These are phyloP conservation scores for Catharus fuscescens DNA, from an alignment of 2,113 vertebrate genomes.

Conservation along the genomic window DNA sequence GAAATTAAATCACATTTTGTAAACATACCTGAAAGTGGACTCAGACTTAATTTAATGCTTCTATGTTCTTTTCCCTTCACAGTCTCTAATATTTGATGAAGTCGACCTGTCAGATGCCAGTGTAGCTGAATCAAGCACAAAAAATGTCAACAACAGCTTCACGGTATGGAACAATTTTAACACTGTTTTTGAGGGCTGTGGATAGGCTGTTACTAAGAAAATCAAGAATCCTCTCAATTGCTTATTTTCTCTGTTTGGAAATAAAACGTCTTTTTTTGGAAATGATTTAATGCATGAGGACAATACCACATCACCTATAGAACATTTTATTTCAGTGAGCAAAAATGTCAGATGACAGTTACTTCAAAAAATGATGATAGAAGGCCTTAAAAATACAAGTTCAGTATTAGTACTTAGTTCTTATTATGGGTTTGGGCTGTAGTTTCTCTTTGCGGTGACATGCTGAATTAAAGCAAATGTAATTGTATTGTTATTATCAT, in stretches of 20 bases:
- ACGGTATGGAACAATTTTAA: constrained; percentile 83
- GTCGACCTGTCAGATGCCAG: constrained; percentile 98
- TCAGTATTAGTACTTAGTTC: not conserved
- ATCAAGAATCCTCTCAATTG: not conserved
- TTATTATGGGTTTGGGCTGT: not conserved
- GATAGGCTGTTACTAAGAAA: not conserved
- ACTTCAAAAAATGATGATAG: not conserved
- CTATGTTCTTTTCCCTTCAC: constrained; percentile 68
- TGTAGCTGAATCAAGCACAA: constrained; percentile 97
- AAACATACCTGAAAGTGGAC: not conserved
- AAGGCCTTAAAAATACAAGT: not conserved
- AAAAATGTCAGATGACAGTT: not conserved
- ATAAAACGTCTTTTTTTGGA: not conserved
- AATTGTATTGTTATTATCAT: not conserved
- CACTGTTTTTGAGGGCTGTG: not conserved
- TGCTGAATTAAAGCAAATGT: not conserved
- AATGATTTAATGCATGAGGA: not conserved
- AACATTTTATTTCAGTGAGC: not conserved
- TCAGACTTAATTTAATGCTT: constrained; percentile 2
- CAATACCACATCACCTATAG: not conserved
- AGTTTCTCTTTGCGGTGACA: not conserved
- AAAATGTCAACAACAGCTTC: constrained; percentile 99
- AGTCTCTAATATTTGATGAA: constrained; percentile 99
- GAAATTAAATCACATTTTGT: not conserved
- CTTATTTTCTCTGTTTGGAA: not conserved